Evolutionary conservation across 2,113 vertebrate genomes (phyloP), one percentile per base, ranked within the genome.

Genomic region (Cynocephalus volans): DNA sequence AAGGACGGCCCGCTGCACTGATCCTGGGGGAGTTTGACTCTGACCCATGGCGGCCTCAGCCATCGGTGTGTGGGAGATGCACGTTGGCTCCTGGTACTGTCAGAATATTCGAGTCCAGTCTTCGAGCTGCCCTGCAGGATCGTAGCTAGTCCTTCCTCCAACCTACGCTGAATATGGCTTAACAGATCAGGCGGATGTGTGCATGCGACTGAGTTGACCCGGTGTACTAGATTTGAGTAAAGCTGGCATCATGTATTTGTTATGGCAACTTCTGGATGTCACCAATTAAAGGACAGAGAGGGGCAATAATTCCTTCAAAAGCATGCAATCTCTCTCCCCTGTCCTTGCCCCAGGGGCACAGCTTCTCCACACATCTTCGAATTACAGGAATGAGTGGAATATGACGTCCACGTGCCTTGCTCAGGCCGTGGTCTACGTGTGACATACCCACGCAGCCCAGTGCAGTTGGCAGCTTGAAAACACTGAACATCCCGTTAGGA

Each of bases 231-330:
- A 2, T 21, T 1, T 23, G 14, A 62, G 72, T 56, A 64, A 36
- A 54, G 79, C 62, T 12, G 23, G 86, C 6, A 2, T 14, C 24
- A 52, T 36, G 2, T n/a, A 6, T 21, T 23, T 2, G 3, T 19
- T 18, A 2, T 0, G 17, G 48, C 13, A 3, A 1, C 31, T 5
- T 48, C 31, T 50, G 2, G 60, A 50, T 41, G 69, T 23, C 70
- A 17, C 54, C 15, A 8, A 23, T 0, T 72, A 54, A 60, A 76
- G 56, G 54, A 26, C n/a, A 6, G 15, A 52, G 48, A 4, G 3
- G 50, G 50, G 1, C 18, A 41, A 7, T 3, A 54, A n/a, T 3
- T 3, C 45, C 8, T 33, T n/a, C 48, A 31, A 62, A 45, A 70
- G 19, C 1, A 15, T 1, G 24, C 67, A 2, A 11, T 24, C 60